phyloP scores from a whole-genome alignment of 1,140 invertebrate species.

The Halictus rubicundus region DNA sequence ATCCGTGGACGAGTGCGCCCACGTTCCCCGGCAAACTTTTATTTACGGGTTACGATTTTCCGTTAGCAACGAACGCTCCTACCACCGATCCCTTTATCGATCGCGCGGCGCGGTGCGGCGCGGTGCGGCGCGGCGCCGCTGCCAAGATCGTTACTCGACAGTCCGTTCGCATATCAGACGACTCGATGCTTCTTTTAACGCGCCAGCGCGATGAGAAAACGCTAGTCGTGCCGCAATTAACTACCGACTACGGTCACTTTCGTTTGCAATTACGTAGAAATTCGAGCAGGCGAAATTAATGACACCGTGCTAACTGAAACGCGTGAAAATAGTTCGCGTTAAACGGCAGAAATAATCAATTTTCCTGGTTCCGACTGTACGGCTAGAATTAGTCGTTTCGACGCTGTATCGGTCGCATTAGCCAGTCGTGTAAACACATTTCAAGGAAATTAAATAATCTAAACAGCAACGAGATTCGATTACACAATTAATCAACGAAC shows the following conservation, averaged over 20 bases:
- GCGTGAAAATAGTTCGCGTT: too few species aligned
- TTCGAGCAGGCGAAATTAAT: neutral
- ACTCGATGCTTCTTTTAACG: neutral
- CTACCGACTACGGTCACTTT: neutral
- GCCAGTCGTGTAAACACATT: too few species aligned
- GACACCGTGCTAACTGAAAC: neutral
- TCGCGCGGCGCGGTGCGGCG: too few species aligned
- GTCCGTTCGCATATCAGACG: neutral
- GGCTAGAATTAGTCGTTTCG: too few species aligned
- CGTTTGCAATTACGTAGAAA: neutral
- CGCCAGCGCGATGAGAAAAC: neutral
- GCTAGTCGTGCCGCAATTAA: neutral
- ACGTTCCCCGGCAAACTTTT: conserved; percentile 26
- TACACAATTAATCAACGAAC: too few species aligned
- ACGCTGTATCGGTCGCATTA: too few species aligned
- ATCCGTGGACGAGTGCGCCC: conserved; percentile 26
- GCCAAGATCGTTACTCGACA: neutral
- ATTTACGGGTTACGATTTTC: conserved; percentile 9
- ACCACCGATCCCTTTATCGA: neutral
- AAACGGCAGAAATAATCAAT: neutral
- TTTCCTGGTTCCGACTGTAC: neutral
- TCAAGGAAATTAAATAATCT: too few species aligned
- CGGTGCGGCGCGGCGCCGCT: too few species aligned
- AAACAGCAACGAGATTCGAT: too few species aligned
- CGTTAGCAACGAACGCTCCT: too few species aligned